Evolutionary conservation across 2,797 vertebrate genomes (phyloP).

Genomic region (Sphenodon punctatus): DNA sequence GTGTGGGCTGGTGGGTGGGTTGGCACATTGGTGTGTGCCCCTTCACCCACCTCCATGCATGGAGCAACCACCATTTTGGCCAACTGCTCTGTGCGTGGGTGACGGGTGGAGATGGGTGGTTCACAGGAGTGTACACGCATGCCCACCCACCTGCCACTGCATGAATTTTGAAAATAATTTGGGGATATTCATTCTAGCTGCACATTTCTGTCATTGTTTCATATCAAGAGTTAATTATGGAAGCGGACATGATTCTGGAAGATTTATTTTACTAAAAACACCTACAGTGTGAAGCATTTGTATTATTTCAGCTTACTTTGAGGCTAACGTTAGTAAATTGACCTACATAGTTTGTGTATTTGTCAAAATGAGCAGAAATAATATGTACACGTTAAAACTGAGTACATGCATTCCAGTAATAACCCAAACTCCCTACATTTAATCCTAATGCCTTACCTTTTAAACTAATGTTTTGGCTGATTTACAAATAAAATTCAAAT

Average conservation of each 20-base stretch:
- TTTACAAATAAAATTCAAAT: constrained; percentile 23
- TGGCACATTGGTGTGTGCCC: too few species aligned
- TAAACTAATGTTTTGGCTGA: not conserved
- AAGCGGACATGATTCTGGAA: not conserved
- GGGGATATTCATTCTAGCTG: constrained; percentile 38
- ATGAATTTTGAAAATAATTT: constrained; percentile 53
- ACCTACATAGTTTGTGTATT: not conserved
- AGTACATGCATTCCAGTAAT: not conserved
- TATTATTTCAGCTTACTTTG: constrained; percentile 34
- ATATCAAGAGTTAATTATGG: constrained; percentile 40
- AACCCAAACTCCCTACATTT: constrained; percentile 30
- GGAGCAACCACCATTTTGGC: too few species aligned
- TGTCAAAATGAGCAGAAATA: constrained; percentile 16
- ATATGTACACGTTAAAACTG: constrained; percentile 7
- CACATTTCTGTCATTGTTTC: constrained; percentile 45
- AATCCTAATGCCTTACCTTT: not conserved
- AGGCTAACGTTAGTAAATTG: constrained; percentile 31
- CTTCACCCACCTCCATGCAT: too few species aligned
- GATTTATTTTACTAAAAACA: constrained; percentile 47
- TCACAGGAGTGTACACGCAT: too few species aligned
- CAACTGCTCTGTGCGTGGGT: too few species aligned
- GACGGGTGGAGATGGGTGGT: too few species aligned
- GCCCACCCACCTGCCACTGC: too few species aligned
- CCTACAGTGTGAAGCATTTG: constrained; percentile 36
- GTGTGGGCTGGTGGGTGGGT: too few species aligned